These are phyloP conservation scores for Orthosia cruda DNA, from an alignment of 2,888 invertebrate genomes.

Conservation along the genomic window DNA sequence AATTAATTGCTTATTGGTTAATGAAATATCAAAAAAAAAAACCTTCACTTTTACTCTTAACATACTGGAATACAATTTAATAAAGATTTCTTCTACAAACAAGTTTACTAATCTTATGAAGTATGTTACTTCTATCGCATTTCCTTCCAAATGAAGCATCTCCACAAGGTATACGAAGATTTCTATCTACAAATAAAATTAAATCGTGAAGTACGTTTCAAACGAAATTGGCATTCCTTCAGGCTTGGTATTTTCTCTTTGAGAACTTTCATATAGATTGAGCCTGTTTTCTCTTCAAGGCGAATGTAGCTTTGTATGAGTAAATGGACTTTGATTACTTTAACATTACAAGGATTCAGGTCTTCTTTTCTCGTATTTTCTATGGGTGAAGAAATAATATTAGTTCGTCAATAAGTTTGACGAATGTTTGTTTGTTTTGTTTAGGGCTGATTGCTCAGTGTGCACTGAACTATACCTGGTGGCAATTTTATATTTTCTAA, in stretches of 20 bases:
- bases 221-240: conserved; percentile 80
- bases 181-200: conserved; percentile 71
- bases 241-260: conserved; percentile 72
- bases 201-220: conserved; percentile 69
- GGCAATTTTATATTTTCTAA: neutral
- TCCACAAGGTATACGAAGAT: conserved; percentile 61
- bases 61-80: neutral
- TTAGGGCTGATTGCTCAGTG: neutral
- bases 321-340: conserved; percentile 68
- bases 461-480: neutral
- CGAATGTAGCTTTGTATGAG: conserved; percentile 65
- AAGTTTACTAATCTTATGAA: conserved; percentile 25
- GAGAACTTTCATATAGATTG: conserved; percentile 75
- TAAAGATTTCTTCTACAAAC: conserved; percentile 8
- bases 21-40: neutral
- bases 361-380: neutral
- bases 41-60: neutral
- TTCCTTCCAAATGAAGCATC: conserved; percentile 59
- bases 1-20: neutral
- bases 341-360: conserved; percentile 32
- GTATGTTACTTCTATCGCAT: conserved; percentile 46
- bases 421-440: no score
- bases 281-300: conserved; percentile 68
- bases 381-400: no score
- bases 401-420: no score